A percentile compares a stretch with the other conserved stretches of the same genome.
Evolutionary conservation across 2,888 invertebrate species (phyloP).

Genomic region (Leucozona laternaria): DNA sequence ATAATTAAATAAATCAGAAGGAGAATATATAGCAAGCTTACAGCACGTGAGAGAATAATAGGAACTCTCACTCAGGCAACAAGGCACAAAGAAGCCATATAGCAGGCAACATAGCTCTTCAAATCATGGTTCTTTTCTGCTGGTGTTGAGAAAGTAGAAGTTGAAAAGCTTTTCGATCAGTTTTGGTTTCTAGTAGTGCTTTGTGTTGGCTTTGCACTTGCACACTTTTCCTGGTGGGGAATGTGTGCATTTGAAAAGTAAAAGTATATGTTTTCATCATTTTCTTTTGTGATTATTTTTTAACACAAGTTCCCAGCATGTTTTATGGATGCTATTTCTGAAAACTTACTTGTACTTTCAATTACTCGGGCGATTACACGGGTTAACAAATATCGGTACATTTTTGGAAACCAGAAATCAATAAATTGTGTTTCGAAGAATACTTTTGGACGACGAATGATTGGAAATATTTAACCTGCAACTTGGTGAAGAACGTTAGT

Average conservation of each 20-base stretch:
- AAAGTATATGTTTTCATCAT: slow-evolving; percentile 34
- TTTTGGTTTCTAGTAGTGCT: slow-evolving; percentile 31
- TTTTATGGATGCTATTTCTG: neutral
- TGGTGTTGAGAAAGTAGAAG: slow-evolving; percentile 24
- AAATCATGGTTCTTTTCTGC: slow-evolving; percentile 4
- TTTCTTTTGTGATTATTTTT: slow-evolving; percentile 6
- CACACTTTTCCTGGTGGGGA: slow-evolving; percentile 16
- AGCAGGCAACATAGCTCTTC: slow-evolving; percentile 33
- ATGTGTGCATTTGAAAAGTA: slow-evolving; percentile 37
- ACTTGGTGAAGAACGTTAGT: too few relatives aligned
- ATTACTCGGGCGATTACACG: neutral
- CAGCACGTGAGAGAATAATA: slow-evolving; percentile 23
- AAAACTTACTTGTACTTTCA: neutral
- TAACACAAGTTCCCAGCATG: neutral
- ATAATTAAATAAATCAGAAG: slow-evolving; percentile 38
- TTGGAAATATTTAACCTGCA: too few relatives aligned
- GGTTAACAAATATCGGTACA: too few relatives aligned
- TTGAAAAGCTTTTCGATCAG: slow-evolving; percentile 56
- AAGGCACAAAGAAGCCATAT: slow-evolving; percentile 34
- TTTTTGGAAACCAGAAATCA: too few relatives aligned
- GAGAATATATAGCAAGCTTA: slow-evolving; percentile 2
- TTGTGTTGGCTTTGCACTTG: slow-evolving; percentile 36
- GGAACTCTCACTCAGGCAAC: slow-evolving; percentile 43
- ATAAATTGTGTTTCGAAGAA: too few relatives aligned
- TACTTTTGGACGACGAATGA: too few relatives aligned